These are phyloP conservation scores for Brachionus paranguensis DNA, from an alignment of 1,140 invertebrate species.

Conservation along the genomic window DNA sequence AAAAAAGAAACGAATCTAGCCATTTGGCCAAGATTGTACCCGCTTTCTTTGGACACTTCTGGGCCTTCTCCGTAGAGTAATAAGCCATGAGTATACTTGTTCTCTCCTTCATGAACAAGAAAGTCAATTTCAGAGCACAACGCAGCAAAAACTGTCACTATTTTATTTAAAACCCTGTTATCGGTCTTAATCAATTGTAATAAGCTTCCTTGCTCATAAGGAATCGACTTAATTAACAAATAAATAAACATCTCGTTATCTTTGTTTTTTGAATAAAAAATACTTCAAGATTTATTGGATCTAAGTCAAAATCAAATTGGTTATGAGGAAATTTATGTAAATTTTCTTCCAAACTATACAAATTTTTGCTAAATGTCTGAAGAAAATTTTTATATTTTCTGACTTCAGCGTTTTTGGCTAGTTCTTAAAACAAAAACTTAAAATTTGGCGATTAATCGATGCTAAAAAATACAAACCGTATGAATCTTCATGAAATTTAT, in stretches of 20 bases:
- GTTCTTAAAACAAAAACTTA: not conserved
- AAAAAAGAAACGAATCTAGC: conserved; percentile 59
- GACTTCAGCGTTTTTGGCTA: conserved; percentile 35
- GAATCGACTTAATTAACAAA: not conserved
- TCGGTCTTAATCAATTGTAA: conserved; percentile 70
- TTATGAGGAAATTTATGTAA: conserved; percentile 26
- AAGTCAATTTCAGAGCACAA: conserved; percentile 69
- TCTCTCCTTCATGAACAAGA: conserved; percentile 65
- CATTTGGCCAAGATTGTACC: conserved; percentile 55
- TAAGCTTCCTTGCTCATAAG: conserved; percentile 62
- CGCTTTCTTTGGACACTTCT: not conserved
- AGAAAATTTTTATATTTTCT: conserved; percentile 35
- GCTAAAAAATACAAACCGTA: not conserved
- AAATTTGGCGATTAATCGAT: not conserved
- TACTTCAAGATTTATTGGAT: conserved; percentile 37
- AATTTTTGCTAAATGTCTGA: conserved; percentile 18
- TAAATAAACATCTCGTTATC: not conserved
- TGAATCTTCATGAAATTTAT: conserved; percentile 40
- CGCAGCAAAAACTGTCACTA: conserved; percentile 71
- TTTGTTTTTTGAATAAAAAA: not conserved
- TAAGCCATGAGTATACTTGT: conserved; percentile 62
- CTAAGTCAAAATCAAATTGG: conserved; percentile 29
- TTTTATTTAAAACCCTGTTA: conserved; percentile 73
- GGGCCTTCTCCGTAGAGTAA: conserved; percentile 62
- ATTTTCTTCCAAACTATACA: conserved; percentile 23